Evolutionary conservation across 2,113 vertebrate genomes (phyloP), one percentile per base, ranked within the genome.

Genomic region (Acinonyx jubatus): DNA sequence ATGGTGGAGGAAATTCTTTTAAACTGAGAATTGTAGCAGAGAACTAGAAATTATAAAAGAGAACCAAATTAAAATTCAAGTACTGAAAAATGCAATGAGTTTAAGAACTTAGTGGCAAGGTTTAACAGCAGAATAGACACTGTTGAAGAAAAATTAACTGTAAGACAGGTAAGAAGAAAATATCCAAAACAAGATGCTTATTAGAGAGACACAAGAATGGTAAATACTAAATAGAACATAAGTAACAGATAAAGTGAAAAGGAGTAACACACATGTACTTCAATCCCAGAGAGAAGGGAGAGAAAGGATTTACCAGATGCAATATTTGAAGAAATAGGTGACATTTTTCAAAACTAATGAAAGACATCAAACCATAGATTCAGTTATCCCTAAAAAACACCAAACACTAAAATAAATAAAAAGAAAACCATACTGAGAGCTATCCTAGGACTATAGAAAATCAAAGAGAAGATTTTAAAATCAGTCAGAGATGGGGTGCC

Each of bases 11-110:
- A 89, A 96, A 92, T 45, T 81, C 36, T 74, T 87, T 92, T 55
- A 82, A 74, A 82, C 45, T 73, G 18, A 73, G n/a, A 73, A 81
- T 71, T 69, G 16, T 66, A 73, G 76, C 36, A 92, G 36, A 88
- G 14, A 81, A 73, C 76, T 81, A 92, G 29, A 81, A 96, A 92
- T 65, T 88, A 50, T 80, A 14, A 96, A 63, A 73, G 65, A 92
- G 41, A 71, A 73, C 1, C 2, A 63, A 87, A 73, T 87, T n/a
- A 86, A 88, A 92, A 81, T 88, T 81, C n/a, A 45, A 65, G 55
- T 88, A 88, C 55, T 81, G 27, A 66, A 80, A 91, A 91, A 74
- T n/a, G 48, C 31, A 85, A 61, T 50, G 38, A 76, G 33, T 79
- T 79, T 68, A 91, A 74, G 69, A 85, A 90, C 23, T 68, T 57